Evolutionary conservation across 2,113 vertebrate species (phyloP), one percentile per base, ranked within the genome.

Genomic region (Thamnaconus septentrionalis): DNA sequence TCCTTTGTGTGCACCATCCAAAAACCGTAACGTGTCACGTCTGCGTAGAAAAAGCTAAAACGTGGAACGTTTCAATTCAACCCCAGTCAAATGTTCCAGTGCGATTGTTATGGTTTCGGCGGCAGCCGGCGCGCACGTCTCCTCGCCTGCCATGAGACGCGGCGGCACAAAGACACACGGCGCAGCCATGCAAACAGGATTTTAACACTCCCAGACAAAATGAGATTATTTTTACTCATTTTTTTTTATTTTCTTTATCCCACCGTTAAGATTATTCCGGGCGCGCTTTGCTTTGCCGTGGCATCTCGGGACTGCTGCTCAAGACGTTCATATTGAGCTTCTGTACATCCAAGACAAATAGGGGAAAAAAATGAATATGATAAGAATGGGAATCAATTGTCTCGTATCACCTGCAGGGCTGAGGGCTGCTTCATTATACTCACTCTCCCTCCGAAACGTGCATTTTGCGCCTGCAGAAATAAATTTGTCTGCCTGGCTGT

Each of bases 171-270:
- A 86, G 80, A 71, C 77, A 3, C 75, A 64, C 71, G 59, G 69
- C 82, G 41, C 79, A 72, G 64, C 87, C 85, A 76, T 88, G 84
- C 87, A 85, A 89, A 90, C 85, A 76, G 73, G 85, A 89, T 90
- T 90, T 88, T 78, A 88, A 88, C 88, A 88, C 87, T 82, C 62
- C 62, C 68, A 80, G 75, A 85, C 81, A 69, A 85, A 90, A 89
- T 88, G 76, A 85, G 85, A 89, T 88, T 87, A 84, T 84, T 87
- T 79, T 81, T 77, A 31, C 18, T 31, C 18, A 1, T 48, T 87
- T 80, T 83, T 76, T 48, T 48, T 10, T 48, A 8, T 48, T 48
- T 8, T 84, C 8, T 48, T 10, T 48, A 9, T 48, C 11, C 11
- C 83, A 72, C 77, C 80, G 78, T 79, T 82, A 71, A 86, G 70